Conservation (phyloP, 1,140 invertebrate species). For the Diprion similis region DNA sequence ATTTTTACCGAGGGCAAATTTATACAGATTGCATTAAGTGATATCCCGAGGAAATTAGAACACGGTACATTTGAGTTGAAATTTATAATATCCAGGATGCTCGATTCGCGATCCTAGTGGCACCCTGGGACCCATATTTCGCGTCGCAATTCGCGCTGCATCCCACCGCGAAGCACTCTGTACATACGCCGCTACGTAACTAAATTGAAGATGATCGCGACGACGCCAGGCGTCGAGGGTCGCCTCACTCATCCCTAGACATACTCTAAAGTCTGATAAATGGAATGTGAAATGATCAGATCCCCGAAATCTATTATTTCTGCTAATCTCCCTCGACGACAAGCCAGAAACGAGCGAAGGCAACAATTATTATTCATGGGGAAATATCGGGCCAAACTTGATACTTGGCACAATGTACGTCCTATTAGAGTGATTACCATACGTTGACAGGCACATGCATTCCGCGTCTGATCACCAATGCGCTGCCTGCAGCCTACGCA, state of each 20-base stretch:
- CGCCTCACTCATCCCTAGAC: not conserved
- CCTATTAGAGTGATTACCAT: conserved; percentile 38
- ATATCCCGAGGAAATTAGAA: conserved; percentile 15
- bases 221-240: not conserved
- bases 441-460: conserved; percentile 32
- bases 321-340: no score
- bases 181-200: not conserved
- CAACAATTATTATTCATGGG: not conserved
- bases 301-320: no score
- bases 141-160: conserved; percentile 28
- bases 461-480: conserved; percentile 1
- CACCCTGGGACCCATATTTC: conserved; percentile 36
- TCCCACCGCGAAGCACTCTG: not conserved
- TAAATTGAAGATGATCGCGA: not conserved
- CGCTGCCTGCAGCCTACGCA: not conserved
- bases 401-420: conserved; percentile 28
- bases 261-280: no score
- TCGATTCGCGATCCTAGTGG: conserved; percentile 31
- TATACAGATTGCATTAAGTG: conserved; percentile 20
- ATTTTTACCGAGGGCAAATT: not conserved
- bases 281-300: no score
- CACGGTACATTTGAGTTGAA: conserved; percentile 17
- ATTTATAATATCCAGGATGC: conserved; percentile 15
- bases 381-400: not conserved
- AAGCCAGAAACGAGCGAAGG: not conserved